Evolutionary conservation across 2,113 vertebrate species (phyloP).

Genomic region (Amazona vittata): DNA sequence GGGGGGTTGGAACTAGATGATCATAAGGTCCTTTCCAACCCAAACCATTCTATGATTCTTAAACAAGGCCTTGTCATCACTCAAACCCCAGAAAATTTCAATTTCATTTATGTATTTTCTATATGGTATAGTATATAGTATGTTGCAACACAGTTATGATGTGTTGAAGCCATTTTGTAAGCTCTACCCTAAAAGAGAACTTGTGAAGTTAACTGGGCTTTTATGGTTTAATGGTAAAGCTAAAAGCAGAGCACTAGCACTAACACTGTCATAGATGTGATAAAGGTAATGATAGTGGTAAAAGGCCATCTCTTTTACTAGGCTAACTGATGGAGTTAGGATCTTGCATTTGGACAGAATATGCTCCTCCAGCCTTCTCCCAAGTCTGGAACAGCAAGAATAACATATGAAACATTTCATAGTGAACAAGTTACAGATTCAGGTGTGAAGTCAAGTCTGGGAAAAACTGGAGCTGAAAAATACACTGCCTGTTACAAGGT

Average conservation of each 20-base stretch:
- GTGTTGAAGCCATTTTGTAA: background rate
- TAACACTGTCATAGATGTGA: background rate
- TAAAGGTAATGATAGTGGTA: rapidly evolving
- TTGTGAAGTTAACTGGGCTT: background rate
- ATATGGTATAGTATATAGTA: background rate
- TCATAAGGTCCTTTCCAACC: background rate
- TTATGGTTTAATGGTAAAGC: background rate
- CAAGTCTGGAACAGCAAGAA: background rate
- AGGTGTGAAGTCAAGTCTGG: background rate
- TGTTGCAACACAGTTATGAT: background rate
- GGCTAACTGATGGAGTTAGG: background rate
- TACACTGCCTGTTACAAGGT: background rate
- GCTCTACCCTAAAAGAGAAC: background rate
- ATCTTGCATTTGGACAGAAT: background rate
- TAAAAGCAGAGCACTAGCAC: background rate
- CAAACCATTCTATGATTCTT: background rate
- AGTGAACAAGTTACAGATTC: background rate
- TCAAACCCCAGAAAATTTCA: background rate
- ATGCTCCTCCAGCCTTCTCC: rapidly evolving
- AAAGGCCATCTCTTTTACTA: background rate
- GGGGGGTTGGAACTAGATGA: background rate
- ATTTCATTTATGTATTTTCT: background rate
- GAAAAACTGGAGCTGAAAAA: background rate
- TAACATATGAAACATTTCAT: background rate
- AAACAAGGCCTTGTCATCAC: background rate